A percentile compares a stretch with the other conserved stretches of the same genome.
Conservation (phyloP, 2,888 invertebrate species). For the Rhodophaea formosa region DNA sequence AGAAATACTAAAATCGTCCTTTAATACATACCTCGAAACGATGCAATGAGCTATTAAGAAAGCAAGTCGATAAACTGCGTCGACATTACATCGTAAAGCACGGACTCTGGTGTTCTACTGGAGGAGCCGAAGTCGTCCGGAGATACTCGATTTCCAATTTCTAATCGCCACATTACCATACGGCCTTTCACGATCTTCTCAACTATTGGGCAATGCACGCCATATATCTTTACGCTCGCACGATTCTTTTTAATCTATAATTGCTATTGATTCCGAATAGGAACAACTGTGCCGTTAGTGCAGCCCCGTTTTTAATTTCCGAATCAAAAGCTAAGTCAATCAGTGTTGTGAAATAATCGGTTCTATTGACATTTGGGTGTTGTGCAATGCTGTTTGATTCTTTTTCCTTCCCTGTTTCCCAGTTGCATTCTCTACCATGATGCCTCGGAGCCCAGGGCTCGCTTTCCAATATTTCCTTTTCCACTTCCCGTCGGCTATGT, state of each 20-base stretch:
- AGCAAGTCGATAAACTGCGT: too few species aligned
- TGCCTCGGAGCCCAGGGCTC: too few species aligned
- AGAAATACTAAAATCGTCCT: too few species aligned
- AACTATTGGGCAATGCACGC: slow-evolving; percentile 61
- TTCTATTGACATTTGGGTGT: too few species aligned
- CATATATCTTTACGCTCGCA: slow-evolving; percentile 29
- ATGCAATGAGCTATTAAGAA: too few species aligned
- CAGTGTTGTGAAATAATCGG: too few species aligned
- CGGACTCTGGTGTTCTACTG: slow-evolving; percentile 40
- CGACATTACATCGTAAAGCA: slow-evolving; percentile 31
- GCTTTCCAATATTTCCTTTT: too few species aligned
- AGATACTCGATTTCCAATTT: slow-evolving; percentile 60
- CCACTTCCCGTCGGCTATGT: too few species aligned
- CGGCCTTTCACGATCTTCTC: slow-evolving; percentile 64
- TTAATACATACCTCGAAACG: too few species aligned
- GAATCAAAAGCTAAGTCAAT: neutral
- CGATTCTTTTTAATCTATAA: slow-evolving; percentile 11
- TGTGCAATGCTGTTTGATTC: too few species aligned
- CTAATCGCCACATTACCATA: slow-evolving; percentile 71
- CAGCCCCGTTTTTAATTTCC: neutral
- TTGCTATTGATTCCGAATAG: slow-evolving; percentile 4
- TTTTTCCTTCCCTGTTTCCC: too few species aligned
- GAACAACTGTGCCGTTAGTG: slow-evolving; percentile 1
- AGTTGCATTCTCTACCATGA: too few species aligned
- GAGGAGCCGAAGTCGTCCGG: slow-evolving; percentile 42